A percentile compares a stretch with the other conserved stretches of the same genome.
These are phyloP conservation scores for Agapostemon virescens DNA, from an alignment of 2,888 invertebrate species.

Conservation along the genomic window DNA sequence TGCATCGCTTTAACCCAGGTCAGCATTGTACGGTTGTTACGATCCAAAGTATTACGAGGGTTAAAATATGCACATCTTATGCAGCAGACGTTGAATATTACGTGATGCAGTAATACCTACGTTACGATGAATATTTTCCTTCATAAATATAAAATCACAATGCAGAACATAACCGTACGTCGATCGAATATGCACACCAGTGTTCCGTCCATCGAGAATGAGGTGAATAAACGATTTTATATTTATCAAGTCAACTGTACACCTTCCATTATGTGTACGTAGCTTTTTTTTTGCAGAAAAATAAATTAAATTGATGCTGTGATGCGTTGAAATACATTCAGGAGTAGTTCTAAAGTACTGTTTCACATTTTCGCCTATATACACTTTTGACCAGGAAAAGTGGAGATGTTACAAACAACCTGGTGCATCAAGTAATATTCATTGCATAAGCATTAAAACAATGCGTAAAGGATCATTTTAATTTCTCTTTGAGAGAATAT, in stretches of 20 bases:
- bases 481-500: no score
- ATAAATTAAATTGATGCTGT: not conserved
- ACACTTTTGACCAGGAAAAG: not conserved
- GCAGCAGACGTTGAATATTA: not conserved
- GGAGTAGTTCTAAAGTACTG: not conserved
- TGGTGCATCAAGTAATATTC: no score
- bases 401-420: not conserved
- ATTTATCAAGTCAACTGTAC: not conserved
- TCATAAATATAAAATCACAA: not conserved
- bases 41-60: not conserved
- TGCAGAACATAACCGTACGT: not conserved
- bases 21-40: not conserved
- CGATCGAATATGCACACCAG: not conserved
- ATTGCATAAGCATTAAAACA: no score
- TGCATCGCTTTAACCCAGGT: not conserved
- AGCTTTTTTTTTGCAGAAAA: no score
- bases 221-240: not conserved
- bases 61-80: not conserved
- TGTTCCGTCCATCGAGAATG: not conserved
- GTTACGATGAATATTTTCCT: conserved; percentile 8
- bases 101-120: not conserved
- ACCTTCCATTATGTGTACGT: not conserved
- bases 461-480: no score
- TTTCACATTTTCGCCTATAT: not conserved
- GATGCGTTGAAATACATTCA: not conserved